A percentile compares a stretch with the other conserved stretches of the same genome.
Evolutionary conservation across 2,797 vertebrate species (phyloP).

Genomic region (Anguilla marmorata): DNA sequence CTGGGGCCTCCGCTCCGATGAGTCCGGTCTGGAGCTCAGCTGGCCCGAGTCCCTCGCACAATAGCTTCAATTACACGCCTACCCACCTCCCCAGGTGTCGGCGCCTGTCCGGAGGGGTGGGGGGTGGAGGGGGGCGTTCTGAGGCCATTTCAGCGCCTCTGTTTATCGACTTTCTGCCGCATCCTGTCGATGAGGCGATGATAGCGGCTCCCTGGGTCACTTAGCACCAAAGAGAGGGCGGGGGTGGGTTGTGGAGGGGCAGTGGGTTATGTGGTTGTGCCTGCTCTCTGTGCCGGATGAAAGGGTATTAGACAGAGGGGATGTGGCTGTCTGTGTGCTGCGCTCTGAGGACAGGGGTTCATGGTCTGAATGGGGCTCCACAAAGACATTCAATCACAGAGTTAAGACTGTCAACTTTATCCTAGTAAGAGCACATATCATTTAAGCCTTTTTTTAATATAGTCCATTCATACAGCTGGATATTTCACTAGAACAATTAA

Average conservation of each 20-base stretch:
- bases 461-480: background rate
- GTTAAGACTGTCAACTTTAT: background rate
- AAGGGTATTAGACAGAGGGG: conserved; percentile 1
- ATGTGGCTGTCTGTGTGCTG: background rate
- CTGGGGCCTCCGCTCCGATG: conserved; percentile 39
- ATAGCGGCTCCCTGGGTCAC: conserved; percentile 41
- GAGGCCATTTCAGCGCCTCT: conserved; percentile 35
- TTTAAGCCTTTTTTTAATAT: background rate
- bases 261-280: background rate
- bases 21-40: conserved; percentile 60
- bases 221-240: conserved; percentile 50
- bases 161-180: conserved; percentile 53
- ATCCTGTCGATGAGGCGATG: conserved; percentile 39
- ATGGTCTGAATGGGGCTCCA: background rate
- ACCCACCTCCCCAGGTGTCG: conserved; percentile 35
- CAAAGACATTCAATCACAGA: background rate
- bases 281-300: conserved; percentile 41
- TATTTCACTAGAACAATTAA: background rate
- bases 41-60: conserved; percentile 56
- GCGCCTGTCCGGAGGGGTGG: conserved; percentile 54
- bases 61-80: conserved; percentile 66
- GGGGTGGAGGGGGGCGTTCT: conserved; percentile 29
- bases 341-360: background rate
- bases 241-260: background rate
- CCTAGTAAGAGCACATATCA: background rate